Base-by-base conservation (phyloP, 1,140 invertebrate species). In the Drosophila pachea region DNA sequence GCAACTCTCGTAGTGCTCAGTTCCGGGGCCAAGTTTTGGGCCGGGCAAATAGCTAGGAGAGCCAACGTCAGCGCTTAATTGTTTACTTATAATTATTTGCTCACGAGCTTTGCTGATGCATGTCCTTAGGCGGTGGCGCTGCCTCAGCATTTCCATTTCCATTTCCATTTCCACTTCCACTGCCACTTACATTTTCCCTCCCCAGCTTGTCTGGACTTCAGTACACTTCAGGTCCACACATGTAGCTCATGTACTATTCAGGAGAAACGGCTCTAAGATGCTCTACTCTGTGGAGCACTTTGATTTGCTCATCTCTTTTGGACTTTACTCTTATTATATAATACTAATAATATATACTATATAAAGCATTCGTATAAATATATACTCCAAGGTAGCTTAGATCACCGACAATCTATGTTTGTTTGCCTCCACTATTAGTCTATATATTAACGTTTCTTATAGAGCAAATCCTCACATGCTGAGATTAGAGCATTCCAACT, bases 21-120 rank as follows among this genome's bases (percentile, higher is more conserved):
- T 9, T 53, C 33, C 35, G 33, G 58, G 53, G 42, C 35, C 35
- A 50, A 48, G 64, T 47, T 49, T 55, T 8, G 31, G 22, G 42
- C 53, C 50, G 12, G 36, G 45, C 31, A 45, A 54, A 45, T 64
- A 55, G 33, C 12, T 43, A 14, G 14, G 16, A 33, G 33, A 16
- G 40, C 31, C 22, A 45, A 56, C 53, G 36, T 45, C 40, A 53
- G 9, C 62, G 33, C 40, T 42, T 67, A 71, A 71, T 67, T 67
- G 56, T 71, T 49, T 60, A 50, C 54, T 32, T 40, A 45, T 50
- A 50, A 61, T 61, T 71, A 71, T 71, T 71, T 71, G 50, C 63
- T 48, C 40, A 53, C 66, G 49, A 50, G 63, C 55, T 53, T 40
- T 32, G 63, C 62, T 60, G 40, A 59, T 65, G 54, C 62, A 54